Base-by-base conservation (phyloP, 2,113 vertebrate genomes). In the Rousettus leschenaultii region DNA sequence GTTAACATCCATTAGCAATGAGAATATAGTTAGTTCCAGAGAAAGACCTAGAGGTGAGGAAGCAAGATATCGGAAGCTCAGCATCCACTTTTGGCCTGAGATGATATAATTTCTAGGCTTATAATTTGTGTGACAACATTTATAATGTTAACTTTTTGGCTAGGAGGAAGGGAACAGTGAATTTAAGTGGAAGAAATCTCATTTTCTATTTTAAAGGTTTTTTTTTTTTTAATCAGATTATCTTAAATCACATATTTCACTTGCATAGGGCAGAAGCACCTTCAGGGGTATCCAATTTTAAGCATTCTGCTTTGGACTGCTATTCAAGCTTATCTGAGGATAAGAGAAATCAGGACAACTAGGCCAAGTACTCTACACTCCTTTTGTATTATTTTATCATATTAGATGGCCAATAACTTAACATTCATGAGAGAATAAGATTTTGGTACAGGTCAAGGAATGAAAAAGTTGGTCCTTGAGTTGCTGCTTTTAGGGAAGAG, bases 11-110 rank as follows among this genome's bases (percentile, higher is more conserved):
- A 92, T 75, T 77, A 85, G 21, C 2, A 93, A 55, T 4, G 38
- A 88, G 53, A 80, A n/a, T 89, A 74, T 91, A 91, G 93, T 95
- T 97, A 87, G 66, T 77, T 87, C 38, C 10, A 85, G 77, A 89
- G 33, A 94, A 70, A 28, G 48, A 71, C 75, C 30, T 66, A 38
- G 51, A 88, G 40, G 65, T 5, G 48, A 7, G 33, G 5, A 82
- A 40, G 22, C 40, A 89, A 91, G 24, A 55, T 82, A 94, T 21
- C 78, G 68, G 53, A 66, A 22, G 73, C 38, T 73, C 28, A 21
- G 35, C 6, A 71, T n/a, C 22, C 30, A 61, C 78, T 92, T 73
- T 73, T 73, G 73, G 26, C 11, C 68, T 59, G 33, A 92, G 65
- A 79, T 51, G 24, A 78, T 66, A 78, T 5, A 35, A 78, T 68